Base-by-base conservation (phyloP, 2,888 invertebrate species). In the Galerucella calmariensis region DNA sequence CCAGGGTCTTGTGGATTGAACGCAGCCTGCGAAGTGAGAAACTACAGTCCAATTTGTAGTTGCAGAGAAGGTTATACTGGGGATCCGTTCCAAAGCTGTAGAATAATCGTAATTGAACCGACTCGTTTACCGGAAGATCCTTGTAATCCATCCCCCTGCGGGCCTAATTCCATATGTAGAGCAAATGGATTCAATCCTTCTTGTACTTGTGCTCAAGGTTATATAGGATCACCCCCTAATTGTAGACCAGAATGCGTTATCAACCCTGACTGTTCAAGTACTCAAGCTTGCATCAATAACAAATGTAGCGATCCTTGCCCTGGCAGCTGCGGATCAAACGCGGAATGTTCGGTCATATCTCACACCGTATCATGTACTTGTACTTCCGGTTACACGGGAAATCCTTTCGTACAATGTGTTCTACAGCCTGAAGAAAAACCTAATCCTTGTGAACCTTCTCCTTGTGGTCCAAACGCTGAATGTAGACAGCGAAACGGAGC, bases 351-450 rank as follows among this genome's bases (percentile, higher is more conserved):
- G 68, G 92, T 95, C 27, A 92, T 95, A 8, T 93, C 93, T 78
- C 94, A 95, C 82, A 92, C 93, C 1, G 95, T 95, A 0, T 93
- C 94, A 1, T 96, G 96, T 83, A 92, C 91, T 9, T 97, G 97
- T 84, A 90, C 90, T 41, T 87, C 90, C 48, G 94, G 94, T 79
- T 95, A 90, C 85, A 93, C 92, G 10, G 97, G 96, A 76, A 94
- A 95, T 88, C 94, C 95, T 66, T 95, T 95, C 82, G 91, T 94
- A 53, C 94, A 94, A 84, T 95, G 95, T 84, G 87, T 92, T 70
- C 87, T 87, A 69, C 90, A 91, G 84, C 90, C 58, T 85, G 90
- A 89, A 80, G 90, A 91, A 83, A 88, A 89, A 20, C 86, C 90
- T 6, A 92, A 93, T 82, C 95, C 95, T 0, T 96, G 95, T 84